Percentiles rank a stretch among this genome's conserved stretches.
Evolutionary conservation across 2,797 vertebrate species (phyloP).

Genomic region (Botia kubotai): DNA sequence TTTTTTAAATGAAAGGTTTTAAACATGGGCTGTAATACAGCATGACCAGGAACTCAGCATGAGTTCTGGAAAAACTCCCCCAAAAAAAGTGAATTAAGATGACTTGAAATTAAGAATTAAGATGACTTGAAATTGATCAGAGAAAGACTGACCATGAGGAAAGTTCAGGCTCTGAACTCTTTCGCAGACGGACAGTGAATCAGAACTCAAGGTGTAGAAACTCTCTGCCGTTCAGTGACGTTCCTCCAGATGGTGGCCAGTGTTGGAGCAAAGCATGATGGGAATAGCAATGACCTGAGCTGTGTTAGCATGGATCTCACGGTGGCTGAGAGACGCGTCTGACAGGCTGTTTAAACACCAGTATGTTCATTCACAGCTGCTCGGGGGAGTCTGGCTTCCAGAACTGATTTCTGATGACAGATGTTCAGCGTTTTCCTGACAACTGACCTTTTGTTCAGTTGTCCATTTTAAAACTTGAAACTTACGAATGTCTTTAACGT

Average conservation of each 20-base stretch:
- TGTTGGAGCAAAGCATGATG: constrained; percentile 52
- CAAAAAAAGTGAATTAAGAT: constrained; percentile 16
- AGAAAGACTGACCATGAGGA: too few species aligned
- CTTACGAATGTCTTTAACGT: background rate
- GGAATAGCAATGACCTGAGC: constrained; percentile 61
- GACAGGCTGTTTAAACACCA: constrained; percentile 27
- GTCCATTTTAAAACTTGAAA: background rate
- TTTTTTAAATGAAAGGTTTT: constrained; percentile 39
- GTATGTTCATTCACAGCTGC: constrained; percentile 40
- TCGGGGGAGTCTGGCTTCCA: constrained; percentile 35
- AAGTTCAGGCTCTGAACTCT: too few species aligned
- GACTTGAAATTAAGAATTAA: too few species aligned
- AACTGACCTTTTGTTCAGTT: constrained; percentile 30
- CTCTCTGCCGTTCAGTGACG: constrained; percentile 28
- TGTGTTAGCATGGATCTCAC: constrained; percentile 58
- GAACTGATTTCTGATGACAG: constrained; percentile 31
- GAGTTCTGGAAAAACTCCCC: background rate
- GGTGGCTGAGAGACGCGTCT: constrained; percentile 20
- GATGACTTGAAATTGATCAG: too few species aligned
- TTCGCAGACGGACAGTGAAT: too few species aligned
- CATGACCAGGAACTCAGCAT: constrained; percentile 1
- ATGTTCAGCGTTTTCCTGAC: constrained; percentile 34
- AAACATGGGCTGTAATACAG: constrained; percentile 1
- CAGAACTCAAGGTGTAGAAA: too few species aligned
- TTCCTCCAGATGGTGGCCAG: constrained; percentile 58